These are phyloP conservation scores for Pachycephus smyrnensis DNA, from an alignment of 2,888 invertebrate genomes.

Conservation along the genomic window DNA sequence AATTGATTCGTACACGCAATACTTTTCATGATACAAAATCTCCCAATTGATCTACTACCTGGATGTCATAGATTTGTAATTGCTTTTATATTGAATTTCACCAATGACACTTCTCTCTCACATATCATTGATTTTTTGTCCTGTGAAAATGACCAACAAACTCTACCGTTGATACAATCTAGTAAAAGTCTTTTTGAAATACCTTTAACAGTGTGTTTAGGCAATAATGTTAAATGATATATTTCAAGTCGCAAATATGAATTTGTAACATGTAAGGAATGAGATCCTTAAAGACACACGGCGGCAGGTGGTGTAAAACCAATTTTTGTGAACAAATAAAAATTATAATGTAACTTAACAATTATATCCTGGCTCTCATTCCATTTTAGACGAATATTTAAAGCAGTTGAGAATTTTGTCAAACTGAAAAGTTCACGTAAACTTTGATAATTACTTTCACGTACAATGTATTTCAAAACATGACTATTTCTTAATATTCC, in stretches of 20 bases:
- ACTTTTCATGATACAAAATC: neutral
- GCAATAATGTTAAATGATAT: slow-evolving; percentile 4
- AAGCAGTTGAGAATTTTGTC: neutral
- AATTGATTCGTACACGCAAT: neutral
- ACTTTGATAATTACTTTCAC: neutral
- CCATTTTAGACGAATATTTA: neutral
- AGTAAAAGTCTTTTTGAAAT: slow-evolving; percentile 5
- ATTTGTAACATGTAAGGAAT: neutral
- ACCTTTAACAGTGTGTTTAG: slow-evolving; percentile 5
- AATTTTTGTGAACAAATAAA: slow-evolving; percentile 1
- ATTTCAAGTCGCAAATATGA: neutral
- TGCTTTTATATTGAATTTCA: neutral
- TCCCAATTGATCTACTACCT: neutral
- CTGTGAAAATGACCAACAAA: slow-evolving; percentile 26
- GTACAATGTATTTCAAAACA: neutral
- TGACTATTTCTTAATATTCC: neutral
- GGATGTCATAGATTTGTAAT: neutral
- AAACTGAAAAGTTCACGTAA: neutral
- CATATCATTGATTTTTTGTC: slow-evolving; percentile 20
- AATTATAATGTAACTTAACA: neutral
- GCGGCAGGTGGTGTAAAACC: neutral
- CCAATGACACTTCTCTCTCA: neutral
- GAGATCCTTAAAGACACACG: neutral
- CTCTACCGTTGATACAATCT: slow-evolving; percentile 22
- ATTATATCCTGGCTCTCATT: neutral